phyloP scores from a whole-genome alignment of 2,797 vertebrate species.

The Bradypus variegatus region DNA sequence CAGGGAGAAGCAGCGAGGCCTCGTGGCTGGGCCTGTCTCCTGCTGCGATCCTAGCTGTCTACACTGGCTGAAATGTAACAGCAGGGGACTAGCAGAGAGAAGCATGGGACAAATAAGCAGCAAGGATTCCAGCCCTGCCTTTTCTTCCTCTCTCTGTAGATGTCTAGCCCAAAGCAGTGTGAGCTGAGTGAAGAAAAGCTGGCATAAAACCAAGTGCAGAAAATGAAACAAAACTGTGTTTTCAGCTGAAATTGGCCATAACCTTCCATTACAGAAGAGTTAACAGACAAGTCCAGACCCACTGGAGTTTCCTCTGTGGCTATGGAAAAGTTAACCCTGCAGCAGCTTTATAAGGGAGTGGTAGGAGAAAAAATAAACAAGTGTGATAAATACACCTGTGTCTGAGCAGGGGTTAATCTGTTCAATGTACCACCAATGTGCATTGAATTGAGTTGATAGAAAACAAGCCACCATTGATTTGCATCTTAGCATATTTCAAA shows the following conservation, averaged over 20 bases:
- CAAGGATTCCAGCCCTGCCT: too few species aligned
- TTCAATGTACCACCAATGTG: accelerated
- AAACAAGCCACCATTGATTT: accelerated
- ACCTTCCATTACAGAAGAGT: accelerated
- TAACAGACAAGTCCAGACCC: accelerated
- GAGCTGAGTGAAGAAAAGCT: too few species aligned
- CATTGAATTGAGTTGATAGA: accelerated
- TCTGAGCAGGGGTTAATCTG: accelerated
- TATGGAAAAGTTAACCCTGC: neutral
- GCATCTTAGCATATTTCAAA: accelerated
- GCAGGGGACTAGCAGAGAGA: accelerated
- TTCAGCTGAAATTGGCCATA: neutral
- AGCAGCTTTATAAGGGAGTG: accelerated
- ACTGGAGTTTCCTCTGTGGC: accelerated
- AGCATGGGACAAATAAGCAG: accelerated
- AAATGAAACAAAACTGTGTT: too few species aligned
- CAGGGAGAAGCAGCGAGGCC: neutral
- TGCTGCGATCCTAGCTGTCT: too few species aligned
- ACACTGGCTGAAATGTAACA: accelerated
- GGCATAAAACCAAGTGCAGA: too few species aligned
- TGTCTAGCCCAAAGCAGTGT: too few species aligned
- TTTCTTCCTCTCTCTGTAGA: neutral
- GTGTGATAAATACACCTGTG: accelerated
- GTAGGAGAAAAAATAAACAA: neutral
- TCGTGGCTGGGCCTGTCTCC: too few species aligned